Evolutionary conservation across 2,113 vertebrate species (phyloP), one percentile per base, ranked within the genome.

Genomic region (Perca fluviatilis): DNA sequence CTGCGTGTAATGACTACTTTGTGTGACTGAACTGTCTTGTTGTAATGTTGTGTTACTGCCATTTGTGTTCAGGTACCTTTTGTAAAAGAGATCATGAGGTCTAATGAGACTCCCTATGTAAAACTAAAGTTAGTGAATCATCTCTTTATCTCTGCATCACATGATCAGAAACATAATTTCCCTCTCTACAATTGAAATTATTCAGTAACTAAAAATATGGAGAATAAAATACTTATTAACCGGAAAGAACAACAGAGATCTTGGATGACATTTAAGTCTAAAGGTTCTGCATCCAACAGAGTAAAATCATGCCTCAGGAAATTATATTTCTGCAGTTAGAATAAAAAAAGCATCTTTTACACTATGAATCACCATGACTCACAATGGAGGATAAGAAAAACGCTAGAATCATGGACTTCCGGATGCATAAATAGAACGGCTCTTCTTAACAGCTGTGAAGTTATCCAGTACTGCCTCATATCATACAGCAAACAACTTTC

Each of bases 331-430:
- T 36, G 14, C 62, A 77, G 82, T 74, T 49, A 79, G 1, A 46
- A 47, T 30, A 18, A 47, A 65, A 62, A 71, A 30, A 30, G 53
- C 0, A 23, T 43, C 2, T 62, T 71, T 65, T 43, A 18, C 5
- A 18, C 2, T 21, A 27, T 75, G 54, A 88, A 63, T 82, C 86
- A 75, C 27, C 3, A 9, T 83, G 65, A 83, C 33, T 73, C 74
- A 82, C 21, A 14, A 8, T 53, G 46, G 18, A 46, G 30, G 11
- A 75, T 51, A 19, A 61, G 58, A 71, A 40, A 74, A 40, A 6
- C 46, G 7, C 6, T 25, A 50, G 2, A 54, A 54, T 46, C 6
- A 23, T 11, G 9, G 18, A 51, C 51, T 40, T 60, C 50, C 51
- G 27, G 5, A 30, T 43, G 57, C 25, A 19, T 19, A 56, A 57